phyloP scores from a whole-genome alignment of 2,113 vertebrate genomes.

The Brachionichthys hirsutus region DNA sequence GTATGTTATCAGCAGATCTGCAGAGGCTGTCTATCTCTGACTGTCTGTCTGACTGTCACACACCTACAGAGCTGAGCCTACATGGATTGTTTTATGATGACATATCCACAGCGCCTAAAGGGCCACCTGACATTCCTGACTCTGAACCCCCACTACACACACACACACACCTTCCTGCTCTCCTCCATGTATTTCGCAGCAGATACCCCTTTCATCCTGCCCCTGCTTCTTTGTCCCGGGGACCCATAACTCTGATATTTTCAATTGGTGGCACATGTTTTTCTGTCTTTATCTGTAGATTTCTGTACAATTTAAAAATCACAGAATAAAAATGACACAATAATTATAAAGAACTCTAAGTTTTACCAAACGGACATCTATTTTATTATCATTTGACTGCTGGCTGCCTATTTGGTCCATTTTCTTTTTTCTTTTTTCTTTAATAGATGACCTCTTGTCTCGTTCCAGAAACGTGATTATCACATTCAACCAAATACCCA shows the following conservation, averaged over 20 bases:
- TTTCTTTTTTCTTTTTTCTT: not conserved
- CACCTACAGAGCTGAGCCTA: constrained; percentile 58
- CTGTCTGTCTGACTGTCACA: constrained; percentile 65
- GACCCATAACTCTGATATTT: constrained; percentile 1
- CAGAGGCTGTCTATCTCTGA: constrained; percentile 27
- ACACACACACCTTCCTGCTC: constrained; percentile 29
- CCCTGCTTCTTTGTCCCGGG: constrained; percentile 2
- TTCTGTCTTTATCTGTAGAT: too few species aligned
- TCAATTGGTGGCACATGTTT: not conserved
- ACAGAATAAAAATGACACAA: too few species aligned
- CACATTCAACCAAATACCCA: not conserved
- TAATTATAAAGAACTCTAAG: too few species aligned
- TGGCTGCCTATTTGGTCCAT: not conserved
- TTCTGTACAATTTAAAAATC: too few species aligned
- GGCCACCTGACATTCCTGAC: constrained; percentile 81
- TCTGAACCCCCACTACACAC: constrained; percentile 57
- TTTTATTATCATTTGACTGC: too few species aligned
- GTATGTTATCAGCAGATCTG: constrained; percentile 68
- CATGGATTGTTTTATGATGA: constrained; percentile 80
- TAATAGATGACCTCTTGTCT: not conserved
- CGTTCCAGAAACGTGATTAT: too few species aligned
- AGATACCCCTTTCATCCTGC: constrained; percentile 41
- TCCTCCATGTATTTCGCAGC: constrained; percentile 33
- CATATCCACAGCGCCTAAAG: constrained; percentile 78
- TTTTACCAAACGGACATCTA: too few species aligned